Evolutionary conservation across 2,113 vertebrate genomes (phyloP).

Genomic region (Platycercus adscitus): DNA sequence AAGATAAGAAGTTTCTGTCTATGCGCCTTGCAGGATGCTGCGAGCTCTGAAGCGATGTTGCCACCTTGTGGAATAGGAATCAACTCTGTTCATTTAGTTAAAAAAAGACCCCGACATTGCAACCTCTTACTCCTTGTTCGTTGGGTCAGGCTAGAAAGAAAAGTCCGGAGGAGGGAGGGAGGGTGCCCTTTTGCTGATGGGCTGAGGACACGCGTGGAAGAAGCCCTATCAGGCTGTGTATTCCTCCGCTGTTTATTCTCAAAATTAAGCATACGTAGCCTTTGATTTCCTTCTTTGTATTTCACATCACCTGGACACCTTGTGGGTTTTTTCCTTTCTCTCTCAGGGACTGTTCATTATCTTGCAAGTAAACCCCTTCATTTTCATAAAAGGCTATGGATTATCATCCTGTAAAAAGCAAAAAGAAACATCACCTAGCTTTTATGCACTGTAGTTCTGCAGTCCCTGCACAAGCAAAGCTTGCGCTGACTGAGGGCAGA

Average conservation of each 20-base stretch:
- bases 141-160: background rate
- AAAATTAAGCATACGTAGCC: background rate
- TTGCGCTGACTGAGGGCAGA: background rate
- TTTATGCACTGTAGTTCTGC: background rate
- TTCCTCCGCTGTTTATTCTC: background rate
- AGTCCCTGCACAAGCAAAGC: background rate
- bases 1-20: background rate
- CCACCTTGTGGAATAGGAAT: conserved; percentile 73
- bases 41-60: conserved; percentile 68
- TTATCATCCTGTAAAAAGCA: background rate
- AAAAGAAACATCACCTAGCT: background rate
- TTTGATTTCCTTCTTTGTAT: background rate
- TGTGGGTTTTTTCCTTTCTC: background rate
- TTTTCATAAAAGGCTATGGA: background rate
- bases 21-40: background rate
- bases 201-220: background rate
- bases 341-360: background rate
- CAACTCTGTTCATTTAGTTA: background rate
- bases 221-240: fast-evolving
- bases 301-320: fast-evolving
- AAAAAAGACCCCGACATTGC: too few relatives aligned
- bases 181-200: background rate
- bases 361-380: background rate
- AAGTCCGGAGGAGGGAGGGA: background rate
- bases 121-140: background rate